A percentile compares a stretch with the other conserved stretches of the same genome.
These are phyloP conservation scores for Calyptomena viridis DNA, from an alignment of 2,113 vertebrate species.

Conservation along the genomic window DNA sequence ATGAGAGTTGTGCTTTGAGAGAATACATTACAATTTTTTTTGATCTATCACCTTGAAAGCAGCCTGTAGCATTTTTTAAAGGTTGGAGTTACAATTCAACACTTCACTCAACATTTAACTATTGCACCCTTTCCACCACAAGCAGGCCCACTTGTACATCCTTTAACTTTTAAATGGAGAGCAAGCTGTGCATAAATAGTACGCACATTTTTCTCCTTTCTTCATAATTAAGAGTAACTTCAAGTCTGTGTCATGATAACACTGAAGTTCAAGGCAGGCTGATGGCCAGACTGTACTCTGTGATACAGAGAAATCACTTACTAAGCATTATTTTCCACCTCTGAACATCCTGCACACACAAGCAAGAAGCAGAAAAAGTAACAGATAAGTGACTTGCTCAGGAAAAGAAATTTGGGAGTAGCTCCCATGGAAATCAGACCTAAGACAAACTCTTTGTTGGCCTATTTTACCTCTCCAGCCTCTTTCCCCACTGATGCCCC, in stretches of 20 bases:
- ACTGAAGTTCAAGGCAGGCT: neutral
- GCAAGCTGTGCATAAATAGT: neutral
- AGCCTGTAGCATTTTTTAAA: neutral
- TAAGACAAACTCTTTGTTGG: neutral
- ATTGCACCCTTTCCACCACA: neutral
- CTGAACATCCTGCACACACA: neutral
- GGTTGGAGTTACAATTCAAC: neutral
- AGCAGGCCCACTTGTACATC: accelerated
- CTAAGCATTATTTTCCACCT: neutral
- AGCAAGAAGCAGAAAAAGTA: neutral
- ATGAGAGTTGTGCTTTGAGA: neutral
- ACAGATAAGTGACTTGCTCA: neutral
- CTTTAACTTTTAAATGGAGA: neutral
- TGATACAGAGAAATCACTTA: neutral
- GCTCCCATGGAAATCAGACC: neutral
- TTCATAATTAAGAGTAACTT: neutral
- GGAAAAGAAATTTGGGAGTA: neutral
- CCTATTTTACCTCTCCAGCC: neutral
- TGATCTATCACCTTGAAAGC: neutral
- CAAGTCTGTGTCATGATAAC: neutral
- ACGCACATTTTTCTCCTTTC: neutral
- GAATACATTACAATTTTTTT: neutral
- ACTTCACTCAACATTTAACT: neutral
- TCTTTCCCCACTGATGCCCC: accelerated
- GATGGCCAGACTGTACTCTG: neutral